Percentiles rank a stretch among this genome's conserved stretches.
Conservation (phyloP, 2,113 vertebrate species). For the Dipodomys merriami region DNA sequence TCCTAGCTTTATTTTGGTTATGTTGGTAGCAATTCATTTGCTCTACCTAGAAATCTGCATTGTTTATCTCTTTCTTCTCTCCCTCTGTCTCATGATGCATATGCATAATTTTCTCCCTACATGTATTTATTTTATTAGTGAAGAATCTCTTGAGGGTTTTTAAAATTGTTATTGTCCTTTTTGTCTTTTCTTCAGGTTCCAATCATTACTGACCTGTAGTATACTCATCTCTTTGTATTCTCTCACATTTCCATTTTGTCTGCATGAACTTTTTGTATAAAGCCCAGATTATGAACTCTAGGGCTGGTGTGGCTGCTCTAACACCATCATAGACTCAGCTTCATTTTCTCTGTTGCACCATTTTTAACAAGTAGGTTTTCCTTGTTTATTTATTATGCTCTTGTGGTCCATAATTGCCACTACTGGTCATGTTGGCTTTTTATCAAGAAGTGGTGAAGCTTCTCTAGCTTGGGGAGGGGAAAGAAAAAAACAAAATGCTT, state of each 20-base stretch:
- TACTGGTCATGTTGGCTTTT: neutral
- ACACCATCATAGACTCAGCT: neutral
- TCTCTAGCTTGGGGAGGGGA: no score
- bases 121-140: neutral
- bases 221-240: neutral
- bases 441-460: neutral
- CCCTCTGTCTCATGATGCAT: neutral
- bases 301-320: neutral
- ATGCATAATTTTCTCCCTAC: neutral
- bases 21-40: neutral
- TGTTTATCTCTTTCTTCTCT: neutral
- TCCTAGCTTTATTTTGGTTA: neutral
- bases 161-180: neutral
- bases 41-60: neutral
- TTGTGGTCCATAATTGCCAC: neutral
- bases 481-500: no score
- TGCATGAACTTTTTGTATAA: neutral
- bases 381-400: neutral
- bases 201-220: neutral
- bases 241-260: neutral
- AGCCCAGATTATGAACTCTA: neutral
- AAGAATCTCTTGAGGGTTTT: neutral
- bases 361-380: neutral
- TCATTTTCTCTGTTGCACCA: neutral
- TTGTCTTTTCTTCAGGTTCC: neutral